phyloP scores from a whole-genome alignment of 2,888 invertebrate genomes.

The Plagiodera versicolora region DNA sequence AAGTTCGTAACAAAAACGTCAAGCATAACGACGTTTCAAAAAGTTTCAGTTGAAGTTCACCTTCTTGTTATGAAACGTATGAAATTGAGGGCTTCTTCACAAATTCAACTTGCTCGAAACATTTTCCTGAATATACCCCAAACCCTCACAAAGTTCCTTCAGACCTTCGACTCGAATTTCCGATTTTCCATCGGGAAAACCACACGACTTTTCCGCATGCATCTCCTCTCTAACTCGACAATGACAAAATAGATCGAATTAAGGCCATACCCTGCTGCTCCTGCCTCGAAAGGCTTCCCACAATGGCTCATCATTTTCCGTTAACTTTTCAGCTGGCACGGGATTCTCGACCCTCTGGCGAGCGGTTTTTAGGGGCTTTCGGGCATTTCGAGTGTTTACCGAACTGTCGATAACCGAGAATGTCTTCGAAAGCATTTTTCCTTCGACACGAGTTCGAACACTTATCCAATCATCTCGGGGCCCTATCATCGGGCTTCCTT shows the following conservation, averaged over 20 bases:
- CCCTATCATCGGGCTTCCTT: slow-evolving; percentile 11
- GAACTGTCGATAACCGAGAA: slow-evolving; percentile 55
- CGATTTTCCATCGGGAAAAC: slow-evolving; percentile 25
- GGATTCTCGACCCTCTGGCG: slow-evolving; percentile 25
- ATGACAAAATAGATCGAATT: slow-evolving; percentile 58
- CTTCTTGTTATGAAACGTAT: no score
- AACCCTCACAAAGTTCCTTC: not conserved
- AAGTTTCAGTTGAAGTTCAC: no score
- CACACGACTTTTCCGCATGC: slow-evolving; percentile 27
- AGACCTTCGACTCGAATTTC: slow-evolving; percentile 7
- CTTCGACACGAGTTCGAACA: slow-evolving; percentile 49
- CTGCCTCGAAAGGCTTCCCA: slow-evolving; percentile 53
- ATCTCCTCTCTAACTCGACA: slow-evolving; percentile 50
- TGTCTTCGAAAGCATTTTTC: slow-evolving; percentile 54
- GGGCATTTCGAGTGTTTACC: slow-evolving; percentile 53
- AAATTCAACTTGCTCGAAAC: no score
- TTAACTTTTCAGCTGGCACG: not conserved
- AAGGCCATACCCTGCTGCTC: slow-evolving; percentile 52
- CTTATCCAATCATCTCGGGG: slow-evolving; percentile 52
- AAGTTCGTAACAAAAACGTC: no score
- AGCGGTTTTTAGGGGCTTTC: slow-evolving; percentile 34
- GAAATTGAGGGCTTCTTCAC: no score
- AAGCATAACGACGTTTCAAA: no score
- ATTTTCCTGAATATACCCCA: no score
- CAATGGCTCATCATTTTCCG: slow-evolving; percentile 54